phyloP scores from a whole-genome alignment of 2,888 invertebrate species.

The Epistrophe eligans region DNA sequence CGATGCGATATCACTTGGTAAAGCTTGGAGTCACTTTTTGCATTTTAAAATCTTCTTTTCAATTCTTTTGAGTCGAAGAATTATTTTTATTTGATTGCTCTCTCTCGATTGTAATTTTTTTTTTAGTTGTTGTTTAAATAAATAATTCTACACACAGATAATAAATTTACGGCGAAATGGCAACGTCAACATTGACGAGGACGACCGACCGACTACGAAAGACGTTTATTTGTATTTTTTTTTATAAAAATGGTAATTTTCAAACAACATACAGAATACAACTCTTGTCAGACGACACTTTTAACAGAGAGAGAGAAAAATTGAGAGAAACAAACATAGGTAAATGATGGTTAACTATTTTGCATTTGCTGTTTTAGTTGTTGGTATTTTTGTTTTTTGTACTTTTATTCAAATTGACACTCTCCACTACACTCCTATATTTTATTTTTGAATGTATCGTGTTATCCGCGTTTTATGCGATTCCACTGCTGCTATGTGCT shows the following conservation, averaged over 20 bases:
- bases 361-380: constrained; percentile 53
- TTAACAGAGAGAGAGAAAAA: no score
- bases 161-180: constrained; percentile 30
- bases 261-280: constrained; percentile 38
- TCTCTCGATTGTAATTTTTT: constrained; percentile 43
- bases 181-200: background rate
- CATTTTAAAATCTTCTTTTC: constrained; percentile 56
- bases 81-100: constrained; percentile 35
- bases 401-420: constrained; percentile 63
- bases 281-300: background rate
- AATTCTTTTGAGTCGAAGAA: background rate
- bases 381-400: constrained; percentile 11
- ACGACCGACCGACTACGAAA: background rate
- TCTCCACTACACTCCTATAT: constrained; percentile 56
- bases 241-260: constrained; percentile 49
- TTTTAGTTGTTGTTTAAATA: constrained; percentile 25
- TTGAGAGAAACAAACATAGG: background rate
- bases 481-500: constrained; percentile 5
- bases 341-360: constrained; percentile 56
- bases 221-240: background rate
- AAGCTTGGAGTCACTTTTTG: constrained; percentile 60
- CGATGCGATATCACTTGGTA: constrained; percentile 56
- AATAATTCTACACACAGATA: constrained; percentile 56
- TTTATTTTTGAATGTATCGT: constrained; percentile 37
- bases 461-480: constrained; percentile 41